Evolutionary conservation across 2,888 invertebrate genomes (phyloP), one percentile per base, ranked within the genome.

Genomic region (Villa cingulata): DNA sequence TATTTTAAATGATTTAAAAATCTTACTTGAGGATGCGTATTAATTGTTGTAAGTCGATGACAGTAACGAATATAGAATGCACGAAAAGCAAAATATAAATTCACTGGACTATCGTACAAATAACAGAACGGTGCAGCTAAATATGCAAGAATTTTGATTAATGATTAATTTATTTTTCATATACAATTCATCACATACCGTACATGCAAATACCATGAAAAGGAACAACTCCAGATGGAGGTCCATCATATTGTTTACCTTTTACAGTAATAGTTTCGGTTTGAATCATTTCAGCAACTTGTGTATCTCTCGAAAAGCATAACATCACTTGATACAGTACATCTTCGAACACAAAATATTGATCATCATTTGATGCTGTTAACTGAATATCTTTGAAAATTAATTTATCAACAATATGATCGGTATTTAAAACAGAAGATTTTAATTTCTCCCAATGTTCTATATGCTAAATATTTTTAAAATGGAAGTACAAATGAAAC

Each of bases 151-250:
- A n/a, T 29, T 9, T 29, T 9, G 6, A 29, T 29, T 9, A 9
- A 29, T 29, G 12, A 9, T 29, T 29, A 29, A n/a, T n/a, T n/a
- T n/a, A n/a, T n/a, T n/a, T n/a, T n/a, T n/a, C n/a, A n/a, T 1
- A 36, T 36, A 23, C 23, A 23, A 23, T 4, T 23, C 23, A 23
- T 16, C 34, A 45, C 77, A 69, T 74, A 91, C 91, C 90, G 66
- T 92, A 94, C 95, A 96, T 95, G 18, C 94, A 86, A 67, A 96
- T 94, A 2, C 95, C 95, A 65, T 96, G 94, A 68, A 94, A 95
- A 1, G 95, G 95, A 56, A 96, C 91, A 36, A 95, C 82, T 1
- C 94, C 94, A 63, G 87, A 90, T 1, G 95, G 95, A 9, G 96
- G 95, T 62, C 64, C 65, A 39, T 70, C 70, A 45, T 69, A 69